phyloP scores from a whole-genome alignment of 2,888 invertebrate species.

The Zygogramma bicolorata region DNA sequence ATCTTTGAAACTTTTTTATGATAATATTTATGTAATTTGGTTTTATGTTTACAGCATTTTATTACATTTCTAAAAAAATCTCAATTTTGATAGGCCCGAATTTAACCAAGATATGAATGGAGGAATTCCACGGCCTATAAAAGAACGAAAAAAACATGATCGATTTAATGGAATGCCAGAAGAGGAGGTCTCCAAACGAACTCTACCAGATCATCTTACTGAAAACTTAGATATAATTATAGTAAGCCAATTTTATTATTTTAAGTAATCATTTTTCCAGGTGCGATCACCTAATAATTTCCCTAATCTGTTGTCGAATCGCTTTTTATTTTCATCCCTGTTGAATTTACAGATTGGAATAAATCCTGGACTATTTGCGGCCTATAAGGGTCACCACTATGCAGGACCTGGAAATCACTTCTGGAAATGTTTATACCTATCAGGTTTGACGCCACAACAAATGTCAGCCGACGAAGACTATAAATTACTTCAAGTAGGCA shows the following conservation, averaged over 20 bases:
- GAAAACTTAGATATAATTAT: constrained; percentile 97
- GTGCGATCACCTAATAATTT: not conserved
- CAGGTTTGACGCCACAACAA: constrained; percentile 93
- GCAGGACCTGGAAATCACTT: constrained; percentile 99
- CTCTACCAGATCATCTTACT: constrained; percentile 93
- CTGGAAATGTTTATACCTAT: constrained; percentile 97
- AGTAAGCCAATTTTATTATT: constrained; percentile 75
- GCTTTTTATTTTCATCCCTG: not conserved
- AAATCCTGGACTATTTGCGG: constrained; percentile 97
- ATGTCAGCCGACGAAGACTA: constrained; percentile 97
- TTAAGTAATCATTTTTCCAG: not conserved
- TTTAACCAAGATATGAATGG: constrained; percentile 68
- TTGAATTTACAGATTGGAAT: constrained; percentile 86
- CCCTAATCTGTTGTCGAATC: not conserved
- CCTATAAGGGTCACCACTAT: constrained; percentile 98
- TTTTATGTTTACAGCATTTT: constrained; percentile 2
- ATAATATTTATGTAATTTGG: not conserved
- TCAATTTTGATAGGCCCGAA: constrained; percentile 53
- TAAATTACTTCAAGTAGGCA: constrained; percentile 91
- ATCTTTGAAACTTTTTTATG: not conserved
- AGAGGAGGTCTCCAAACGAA: constrained; percentile 93
- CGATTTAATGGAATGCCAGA: constrained; percentile 97
- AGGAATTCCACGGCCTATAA: constrained; percentile 72
- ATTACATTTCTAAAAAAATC: not conserved
- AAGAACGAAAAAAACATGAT: constrained; percentile 94